phyloP scores from a whole-genome alignment of 1,140 invertebrate species.

The Vanessa atalanta region DNA sequence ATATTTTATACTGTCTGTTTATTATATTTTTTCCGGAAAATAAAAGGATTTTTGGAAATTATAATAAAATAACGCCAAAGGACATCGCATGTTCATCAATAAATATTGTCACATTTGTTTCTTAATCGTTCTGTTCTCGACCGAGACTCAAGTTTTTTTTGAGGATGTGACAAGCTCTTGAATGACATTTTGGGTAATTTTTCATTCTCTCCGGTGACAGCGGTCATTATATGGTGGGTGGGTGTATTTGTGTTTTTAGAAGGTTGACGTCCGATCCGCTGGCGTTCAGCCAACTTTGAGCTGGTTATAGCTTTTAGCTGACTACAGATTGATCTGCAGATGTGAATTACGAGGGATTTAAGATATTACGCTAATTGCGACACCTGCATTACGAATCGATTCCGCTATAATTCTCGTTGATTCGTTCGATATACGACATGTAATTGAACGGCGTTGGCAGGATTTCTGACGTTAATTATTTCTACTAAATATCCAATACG shows the following conservation, averaged over 20 bases:
- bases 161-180: slow-evolving; percentile 1
- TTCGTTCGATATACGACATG: background rate
- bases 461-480: no score
- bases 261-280: slow-evolving; percentile 62
- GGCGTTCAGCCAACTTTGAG: slow-evolving; percentile 51
- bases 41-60: no score
- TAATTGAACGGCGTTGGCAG: background rate
- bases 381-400: background rate
- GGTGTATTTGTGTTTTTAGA: slow-evolving; percentile 17
- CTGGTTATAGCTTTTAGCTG: slow-evolving; percentile 42
- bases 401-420: background rate
- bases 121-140: background rate
- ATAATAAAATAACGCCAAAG: no score
- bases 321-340: slow-evolving; percentile 2
- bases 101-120: background rate
- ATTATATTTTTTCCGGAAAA: background rate
- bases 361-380: background rate
- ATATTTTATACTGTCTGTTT: background rate
- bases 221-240: slow-evolving; percentile 16
- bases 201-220: slow-evolving; percentile 25
- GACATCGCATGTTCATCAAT: no score
- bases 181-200: slow-evolving; percentile 28
- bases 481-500: no score
- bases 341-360: slow-evolving; percentile 1
- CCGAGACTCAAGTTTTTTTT: background rate